Evolutionary conservation across 2,113 vertebrate genomes (phyloP), one percentile per base, ranked within the genome.

Genomic region (Genyomyrus donnyi): DNA sequence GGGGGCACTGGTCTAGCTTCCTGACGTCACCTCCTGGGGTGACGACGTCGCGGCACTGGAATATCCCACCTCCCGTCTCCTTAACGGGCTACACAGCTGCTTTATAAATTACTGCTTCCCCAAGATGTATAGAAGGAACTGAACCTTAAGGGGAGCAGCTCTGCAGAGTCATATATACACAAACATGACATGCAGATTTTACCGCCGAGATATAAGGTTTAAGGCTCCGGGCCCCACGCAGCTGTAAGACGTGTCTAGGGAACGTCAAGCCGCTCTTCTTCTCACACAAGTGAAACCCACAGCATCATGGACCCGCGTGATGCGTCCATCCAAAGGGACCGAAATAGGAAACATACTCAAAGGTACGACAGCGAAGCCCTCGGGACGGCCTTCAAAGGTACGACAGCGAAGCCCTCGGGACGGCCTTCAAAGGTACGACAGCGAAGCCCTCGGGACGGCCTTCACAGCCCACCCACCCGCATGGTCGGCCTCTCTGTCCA

Each of bases 401-500:
- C 39, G 13, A 46, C 80, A 13, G 49, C 49, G 49, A 49, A 49
- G 49, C 49, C 49, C 49, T 13, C 11, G 49, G 11, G 10, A 49
- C 49, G 49, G 11, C 10, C 49, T 49, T 45, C 42, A 84, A 9
- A 46, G 80, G 42, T 24, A 45, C 39, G 5, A 46, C 80, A 45
- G 80, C 35, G 6, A 45, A 21, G 80, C 15, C 80, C 21, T 19
- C 19, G 0, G 21, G 5, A 19, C 0, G 6, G 21, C 42, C 80
- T 46, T n/a, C 21, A n/a, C 19, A n/a, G n/a, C 87, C 85, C 85
- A 91, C 92, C 93, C 94, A 95, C 97, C 95, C 93, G 94, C 94
- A 97, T 95, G 35, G 93, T 93, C 90, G 96, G 93, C 89, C 94
- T 93, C 90, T 94, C 96, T 90, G 91, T 91, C 90, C 94, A 93